Base-by-base conservation (phyloP, 2,113 vertebrate species). In the Cebus imitator region DNA sequence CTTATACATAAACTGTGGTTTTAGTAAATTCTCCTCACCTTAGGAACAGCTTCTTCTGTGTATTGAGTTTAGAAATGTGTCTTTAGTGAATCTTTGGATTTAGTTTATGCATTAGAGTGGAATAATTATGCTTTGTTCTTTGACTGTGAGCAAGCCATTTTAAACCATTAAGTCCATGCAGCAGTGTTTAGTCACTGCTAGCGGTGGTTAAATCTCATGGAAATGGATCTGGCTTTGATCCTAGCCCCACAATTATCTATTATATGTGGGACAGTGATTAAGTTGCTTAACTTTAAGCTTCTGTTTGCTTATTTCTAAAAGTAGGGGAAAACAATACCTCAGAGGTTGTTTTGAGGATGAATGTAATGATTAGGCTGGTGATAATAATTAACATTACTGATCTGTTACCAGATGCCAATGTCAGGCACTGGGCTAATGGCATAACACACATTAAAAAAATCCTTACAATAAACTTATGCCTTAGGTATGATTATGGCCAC, bases 151-250 rank as follows among this genome's bases (percentile, higher is more conserved):
- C 20, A 84, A 43, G 30, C 11, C 55, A n/a, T 45, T 88, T 79
- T 68, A 81, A 83, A 40, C 75, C 52, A 40, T n/a, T 10, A 72
- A 84, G 70, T 95, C 35, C 32, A 35, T 11, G 18, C 32, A 45
- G 0, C 35, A 68, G 45, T 45, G 64, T 70, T 64, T 83, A 86
- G 1, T 89, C 64, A 70, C 86, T 83, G 48, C 4, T 82, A 40
- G 35, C 70, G 52, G 21, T 86, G 37, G 23, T 61, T 80, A 75
- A 43, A 55, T 21, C 40, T 83, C 12, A 35, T 93, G 52, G 48
- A 92, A 76, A 78, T 61, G n/a, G 43, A 75, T 94, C 81, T 94
- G 85, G 45, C 68, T 90, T 93, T 96, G 52, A 88, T 73, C 45
- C 66, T 78, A 13, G 4, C 20, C 4, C 10, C 20, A 70, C 3